Evolutionary conservation across 2,888 invertebrate species (phyloP).

Genomic region (Chymomyza amoena): DNA sequence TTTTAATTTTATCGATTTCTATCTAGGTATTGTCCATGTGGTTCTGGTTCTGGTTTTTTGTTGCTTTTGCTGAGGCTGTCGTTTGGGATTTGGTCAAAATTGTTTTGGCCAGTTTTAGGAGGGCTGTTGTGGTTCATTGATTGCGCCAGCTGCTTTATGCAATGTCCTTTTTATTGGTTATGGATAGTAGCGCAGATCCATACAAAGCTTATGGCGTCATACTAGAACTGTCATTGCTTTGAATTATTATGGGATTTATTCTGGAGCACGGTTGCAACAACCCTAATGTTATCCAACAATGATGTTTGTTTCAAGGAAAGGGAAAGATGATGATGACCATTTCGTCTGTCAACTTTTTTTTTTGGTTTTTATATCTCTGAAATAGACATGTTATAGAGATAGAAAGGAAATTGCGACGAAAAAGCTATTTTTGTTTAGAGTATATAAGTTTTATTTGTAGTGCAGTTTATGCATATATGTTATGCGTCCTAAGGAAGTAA

Average conservation of each 20-base stretch:
- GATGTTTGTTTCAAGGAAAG: background rate
- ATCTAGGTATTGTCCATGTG: conserved; percentile 30
- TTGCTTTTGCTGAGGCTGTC: conserved; percentile 30
- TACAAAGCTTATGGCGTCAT: conserved; percentile 1
- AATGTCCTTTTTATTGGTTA: conserved; percentile 65
- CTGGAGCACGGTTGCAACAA: background rate
- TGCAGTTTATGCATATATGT: no score
- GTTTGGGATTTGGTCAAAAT: conserved; percentile 24
- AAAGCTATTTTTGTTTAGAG: no score
- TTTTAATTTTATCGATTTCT: conserved; percentile 65
- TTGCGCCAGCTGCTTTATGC: conserved; percentile 41
- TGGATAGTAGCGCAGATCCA: conserved; percentile 29
- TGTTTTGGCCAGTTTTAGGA: conserved; percentile 19
- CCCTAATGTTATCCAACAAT: background rate
- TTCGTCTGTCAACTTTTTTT: background rate
- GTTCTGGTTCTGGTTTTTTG: conserved; percentile 14
- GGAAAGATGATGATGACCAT: background rate
- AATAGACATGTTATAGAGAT: no score
- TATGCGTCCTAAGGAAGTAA: no score
- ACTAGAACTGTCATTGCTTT: background rate
- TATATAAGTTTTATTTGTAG: no score
- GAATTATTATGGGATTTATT: background rate
- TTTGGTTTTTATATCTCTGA: background rate
- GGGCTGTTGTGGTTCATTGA: conserved; percentile 2
- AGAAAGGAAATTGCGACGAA: no score